These are phyloP conservation scores for Standfussiana lucernea DNA, from an alignment of 2,888 invertebrate species.

Conservation along the genomic window DNA sequence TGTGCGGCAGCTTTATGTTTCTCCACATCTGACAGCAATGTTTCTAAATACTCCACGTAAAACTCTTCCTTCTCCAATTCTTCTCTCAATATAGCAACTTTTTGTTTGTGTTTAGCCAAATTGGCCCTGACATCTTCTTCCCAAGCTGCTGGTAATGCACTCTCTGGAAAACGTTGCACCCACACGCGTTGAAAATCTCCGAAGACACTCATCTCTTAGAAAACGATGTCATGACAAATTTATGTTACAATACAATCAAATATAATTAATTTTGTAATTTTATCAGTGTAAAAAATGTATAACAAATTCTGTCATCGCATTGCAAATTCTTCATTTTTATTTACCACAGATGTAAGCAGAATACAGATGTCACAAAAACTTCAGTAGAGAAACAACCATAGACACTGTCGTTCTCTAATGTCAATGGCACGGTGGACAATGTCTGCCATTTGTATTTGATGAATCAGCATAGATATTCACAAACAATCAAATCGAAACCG, in stretches of 20 bases:
- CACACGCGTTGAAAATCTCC: slow-evolving; percentile 97
- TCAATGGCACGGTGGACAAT: slow-evolving; percentile 32
- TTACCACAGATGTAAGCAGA: slow-evolving; percentile 59
- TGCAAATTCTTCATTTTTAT: slow-evolving; percentile 69
- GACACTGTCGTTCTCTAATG: slow-evolving; percentile 5
- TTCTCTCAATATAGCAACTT: slow-evolving; percentile 95
- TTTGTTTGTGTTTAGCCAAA: slow-evolving; percentile 96
- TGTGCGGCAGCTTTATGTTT: slow-evolving; percentile 93
- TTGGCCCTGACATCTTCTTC: slow-evolving; percentile 98
- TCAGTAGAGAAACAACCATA: slow-evolving; percentile 24
- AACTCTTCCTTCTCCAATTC: slow-evolving; percentile 97
- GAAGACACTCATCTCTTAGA: slow-evolving; percentile 95
- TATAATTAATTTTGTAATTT: slow-evolving; percentile 67
- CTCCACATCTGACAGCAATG: slow-evolving; percentile 95
- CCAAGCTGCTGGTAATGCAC: slow-evolving; percentile 97
- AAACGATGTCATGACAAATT: slow-evolving; percentile 90
- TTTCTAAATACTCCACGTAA: slow-evolving; percentile 97
- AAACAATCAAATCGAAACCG: too few relatives aligned
- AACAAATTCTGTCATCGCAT: slow-evolving; percentile 81
- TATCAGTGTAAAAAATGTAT: slow-evolving; percentile 77
- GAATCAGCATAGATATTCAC: too few relatives aligned
- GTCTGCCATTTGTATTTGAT: not conserved
- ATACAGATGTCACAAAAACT: slow-evolving; percentile 36
- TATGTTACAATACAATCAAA: slow-evolving; percentile 82
- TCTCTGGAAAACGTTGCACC: slow-evolving; percentile 97